These are phyloP conservation scores for Alligator sinensis DNA, from an alignment of 2,113 vertebrate genomes.

Conservation along the genomic window DNA sequence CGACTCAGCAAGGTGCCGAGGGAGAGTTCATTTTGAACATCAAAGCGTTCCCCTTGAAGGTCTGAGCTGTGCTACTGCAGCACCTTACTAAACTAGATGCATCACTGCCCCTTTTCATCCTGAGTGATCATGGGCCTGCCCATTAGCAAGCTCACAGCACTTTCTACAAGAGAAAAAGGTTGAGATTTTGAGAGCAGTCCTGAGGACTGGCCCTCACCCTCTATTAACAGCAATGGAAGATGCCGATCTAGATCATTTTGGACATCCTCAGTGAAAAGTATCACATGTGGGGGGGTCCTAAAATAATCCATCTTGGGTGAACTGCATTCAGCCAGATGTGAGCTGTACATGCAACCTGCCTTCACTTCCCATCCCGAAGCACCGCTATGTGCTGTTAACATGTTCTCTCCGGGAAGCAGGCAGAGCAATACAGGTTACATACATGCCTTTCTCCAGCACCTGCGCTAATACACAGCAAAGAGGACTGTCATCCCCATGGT, in stretches of 20 bases:
- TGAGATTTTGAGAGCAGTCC: neutral
- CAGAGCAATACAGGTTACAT: neutral
- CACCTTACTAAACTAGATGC: neutral
- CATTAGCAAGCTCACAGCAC: fast-evolving
- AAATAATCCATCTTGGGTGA: fast-evolving
- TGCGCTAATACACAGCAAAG: neutral
- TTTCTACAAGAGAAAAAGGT: neutral
- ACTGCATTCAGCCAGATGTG: fast-evolving
- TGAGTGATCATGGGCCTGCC: neutral
- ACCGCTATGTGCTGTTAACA: fast-evolving
- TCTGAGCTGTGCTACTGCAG: neutral
- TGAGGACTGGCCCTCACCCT: neutral
- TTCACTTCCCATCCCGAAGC: neutral
- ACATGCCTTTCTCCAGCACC: neutral
- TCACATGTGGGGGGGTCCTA: fast-evolving
- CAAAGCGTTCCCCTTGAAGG: fast-evolving
- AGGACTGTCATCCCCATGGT: neutral
- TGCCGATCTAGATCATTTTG: fast-evolving
- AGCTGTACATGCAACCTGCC: fast-evolving
- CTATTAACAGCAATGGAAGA: fast-evolving
- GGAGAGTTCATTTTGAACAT: neutral
- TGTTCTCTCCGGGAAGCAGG: neutral
- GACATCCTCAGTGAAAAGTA: neutral
- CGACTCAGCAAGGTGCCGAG: neutral
- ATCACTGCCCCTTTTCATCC: neutral